Evolutionary conservation across 1,140 invertebrate species (phyloP), one percentile per base, ranked within the genome.

Genomic region (Oryzaephilus surinamensis): DNA sequence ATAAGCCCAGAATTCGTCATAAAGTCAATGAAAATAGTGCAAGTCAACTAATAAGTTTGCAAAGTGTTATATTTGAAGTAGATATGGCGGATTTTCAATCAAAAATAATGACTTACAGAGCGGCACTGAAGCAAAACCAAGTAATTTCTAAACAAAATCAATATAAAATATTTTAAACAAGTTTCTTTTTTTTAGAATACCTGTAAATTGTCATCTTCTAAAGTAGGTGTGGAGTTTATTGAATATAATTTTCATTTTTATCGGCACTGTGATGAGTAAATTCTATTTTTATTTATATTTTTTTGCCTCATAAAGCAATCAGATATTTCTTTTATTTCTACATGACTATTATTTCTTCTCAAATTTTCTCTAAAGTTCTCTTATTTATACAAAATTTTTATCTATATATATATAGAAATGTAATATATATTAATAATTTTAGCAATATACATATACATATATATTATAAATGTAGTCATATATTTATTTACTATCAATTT

Each of bases 171-270:
- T n/a, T n/a, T n/a, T n/a, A n/a, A n/a, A 7, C 15, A 24, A 2
- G 47, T 52, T 44, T 48, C 65, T 62, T 41, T 51, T 36, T 62
- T 58, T 5, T 64, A 75, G 72, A 69, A 69, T 38, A 52, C 69
- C 1, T 75, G 73, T 51, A 54, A 55, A 30, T 53, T 67, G 36
- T 30, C 65, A 11, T 53, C 52, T 4, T 51, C 56, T 4, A 63
- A 66, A 29, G 49, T 65, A 16, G 66, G 66, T 34, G 51, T 60
- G 8, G 61, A 71, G 14, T 75, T 70, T 48, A 55, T 73, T 11
- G 73, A 76, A 54, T 74, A 72, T 57, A 76, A 76, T 49, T 72
- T 77, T 40, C 62, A 69, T 44, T 69, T 77, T 28, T 70, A 71
- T 45, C 62, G 72, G 59, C 64, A 71, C 46, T 77, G 74, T 58